Evolutionary conservation across 2,888 invertebrate species (phyloP), one percentile per base, ranked within the genome.

Genomic region (Scrobipalpa costella): DNA sequence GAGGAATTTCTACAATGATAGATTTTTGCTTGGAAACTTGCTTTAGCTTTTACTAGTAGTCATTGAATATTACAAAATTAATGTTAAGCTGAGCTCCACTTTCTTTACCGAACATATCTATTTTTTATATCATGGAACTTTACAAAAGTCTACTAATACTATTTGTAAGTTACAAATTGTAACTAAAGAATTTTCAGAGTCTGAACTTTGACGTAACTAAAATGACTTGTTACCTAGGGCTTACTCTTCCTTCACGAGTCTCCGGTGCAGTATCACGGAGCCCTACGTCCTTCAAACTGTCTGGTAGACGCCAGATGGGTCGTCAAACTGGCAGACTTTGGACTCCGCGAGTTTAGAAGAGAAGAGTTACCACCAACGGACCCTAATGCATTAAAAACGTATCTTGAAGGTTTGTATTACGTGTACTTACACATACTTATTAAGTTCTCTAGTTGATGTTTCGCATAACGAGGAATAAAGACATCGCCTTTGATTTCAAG

Each of bases 231-330:
- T 27, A 34, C 66, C 15, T 82, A 97, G 97, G 97, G 97, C 19
- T 96, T 97, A 95, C 95, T 96, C 73, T 98, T 96, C 87, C 94
- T 98, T 67, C 97, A 98, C 89, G 97, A 97, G 74, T 97, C 97
- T 1, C 95, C 96, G 47, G 93, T 97, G 50, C 94, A 95, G 71
- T 96, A 94, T 79, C 98, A 98, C 85, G 98, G 98, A 0, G 95
- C 96, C 62, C 90, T 98, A 64, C 95, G 96, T 75, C 95, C 98
- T 0, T 96, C 97, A 50, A 98, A 98, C 87, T 98, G 98, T 84
- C 92, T 98, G 64, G 97, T 98, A 64, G 98, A 98, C 88, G 97
- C 98, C 33, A 94, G 98, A 36, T 98, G 98, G 98, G 98, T 98
- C 65, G 95, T 98, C 59, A 98, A 99, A 84, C 92, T 98, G 36